phyloP scores from a whole-genome alignment of 2,113 vertebrate genomes.

The Larimichthys crocea region DNA sequence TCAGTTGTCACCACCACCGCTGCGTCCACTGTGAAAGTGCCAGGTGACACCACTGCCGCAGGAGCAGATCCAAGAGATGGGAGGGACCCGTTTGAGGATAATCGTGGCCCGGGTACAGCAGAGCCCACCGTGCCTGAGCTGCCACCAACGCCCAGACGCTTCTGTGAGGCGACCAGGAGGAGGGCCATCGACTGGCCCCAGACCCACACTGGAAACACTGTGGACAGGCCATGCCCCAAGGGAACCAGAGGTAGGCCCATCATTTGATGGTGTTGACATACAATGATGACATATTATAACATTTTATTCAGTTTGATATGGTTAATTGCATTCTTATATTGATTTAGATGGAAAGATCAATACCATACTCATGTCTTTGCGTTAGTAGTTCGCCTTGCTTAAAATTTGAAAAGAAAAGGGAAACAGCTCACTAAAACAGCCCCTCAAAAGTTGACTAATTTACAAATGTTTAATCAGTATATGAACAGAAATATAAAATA shows the following conservation, averaged over 20 bases:
- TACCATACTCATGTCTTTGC: too few relatives aligned
- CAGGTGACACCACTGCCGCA: conserved; percentile 83
- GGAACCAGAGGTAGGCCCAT: conserved; percentile 91
- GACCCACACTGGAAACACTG: conserved; percentile 91
- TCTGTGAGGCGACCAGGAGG: conserved; percentile 90
- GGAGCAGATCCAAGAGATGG: conserved; percentile 89
- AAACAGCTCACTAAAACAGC: too few relatives aligned
- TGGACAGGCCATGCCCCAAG: conserved; percentile 98
- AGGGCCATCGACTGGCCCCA: conserved; percentile 97
- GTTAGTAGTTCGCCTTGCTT: too few relatives aligned
- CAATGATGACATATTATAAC: background rate
- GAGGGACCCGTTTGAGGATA: conserved; percentile 86
- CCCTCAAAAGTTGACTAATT: too few relatives aligned
- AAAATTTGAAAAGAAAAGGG: too few relatives aligned
- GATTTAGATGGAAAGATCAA: too few relatives aligned
- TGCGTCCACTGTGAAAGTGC: conserved; percentile 83
- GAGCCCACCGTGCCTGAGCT: conserved; percentile 89
- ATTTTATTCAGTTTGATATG: too few relatives aligned
- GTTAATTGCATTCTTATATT: too few relatives aligned
- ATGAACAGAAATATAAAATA: too few relatives aligned
- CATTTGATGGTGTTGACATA: background rate
- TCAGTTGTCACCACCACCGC: conserved; percentile 82
- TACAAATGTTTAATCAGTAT: too few relatives aligned
- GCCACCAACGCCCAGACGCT: conserved; percentile 92
- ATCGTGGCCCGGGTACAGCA: conserved; percentile 85